Evolutionary conservation across 2,888 invertebrate species (phyloP).

Genomic region (Eudasyphora cyanicolor): DNA sequence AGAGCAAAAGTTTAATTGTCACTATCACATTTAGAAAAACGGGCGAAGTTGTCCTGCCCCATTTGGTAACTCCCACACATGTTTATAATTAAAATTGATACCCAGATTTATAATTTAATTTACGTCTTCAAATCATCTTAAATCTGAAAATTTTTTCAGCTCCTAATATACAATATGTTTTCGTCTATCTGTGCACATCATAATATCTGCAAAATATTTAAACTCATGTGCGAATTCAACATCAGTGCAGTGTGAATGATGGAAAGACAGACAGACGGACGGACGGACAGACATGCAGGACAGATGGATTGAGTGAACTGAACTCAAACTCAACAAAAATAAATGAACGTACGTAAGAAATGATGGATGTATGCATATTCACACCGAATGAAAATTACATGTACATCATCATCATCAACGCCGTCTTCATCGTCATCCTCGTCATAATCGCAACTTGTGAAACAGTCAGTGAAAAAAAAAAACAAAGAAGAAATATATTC

Average conservation of each 20-base stretch:
- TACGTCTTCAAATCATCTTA: too few species aligned
- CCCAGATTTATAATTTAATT: too few species aligned
- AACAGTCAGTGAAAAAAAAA: slow-evolving; percentile 1
- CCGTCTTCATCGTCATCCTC: background rate
- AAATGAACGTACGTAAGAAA: slow-evolving; percentile 6
- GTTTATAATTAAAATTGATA: too few species aligned
- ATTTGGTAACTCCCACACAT: too few species aligned
- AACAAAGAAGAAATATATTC: background rate
- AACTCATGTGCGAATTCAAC: too few species aligned
- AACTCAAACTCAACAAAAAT: background rate
- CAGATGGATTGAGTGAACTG: background rate
- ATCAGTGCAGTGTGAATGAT: background rate
- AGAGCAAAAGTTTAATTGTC: too few species aligned
- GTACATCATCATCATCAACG: slow-evolving; percentile 4
- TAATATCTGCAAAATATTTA: background rate
- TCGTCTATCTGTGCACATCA: background rate
- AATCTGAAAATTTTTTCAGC: too few species aligned
- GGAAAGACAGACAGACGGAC: background rate
- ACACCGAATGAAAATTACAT: slow-evolving; percentile 43
- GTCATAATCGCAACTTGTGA: background rate
- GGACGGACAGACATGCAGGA: background rate
- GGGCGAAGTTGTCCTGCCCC: too few species aligned
- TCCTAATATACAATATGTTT: too few species aligned
- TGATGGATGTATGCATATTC: slow-evolving; percentile 51
- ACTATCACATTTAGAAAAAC: too few species aligned